A percentile compares a stretch with the other conserved stretches of the same genome.
phyloP scores from a whole-genome alignment of 2,797 vertebrate genomes.

The Pagetopsis macropterus region DNA sequence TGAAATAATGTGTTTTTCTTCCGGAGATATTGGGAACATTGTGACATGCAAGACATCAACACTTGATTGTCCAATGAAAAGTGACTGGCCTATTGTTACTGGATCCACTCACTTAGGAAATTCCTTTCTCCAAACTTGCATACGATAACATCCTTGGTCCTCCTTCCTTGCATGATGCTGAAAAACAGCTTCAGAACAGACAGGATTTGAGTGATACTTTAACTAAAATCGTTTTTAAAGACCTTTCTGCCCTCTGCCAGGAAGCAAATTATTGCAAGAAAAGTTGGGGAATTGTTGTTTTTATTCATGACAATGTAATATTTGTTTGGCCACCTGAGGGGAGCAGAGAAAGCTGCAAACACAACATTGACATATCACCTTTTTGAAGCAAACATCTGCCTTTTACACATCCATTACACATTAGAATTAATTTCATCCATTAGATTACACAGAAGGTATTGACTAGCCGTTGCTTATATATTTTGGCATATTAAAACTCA shows the following conservation, averaged over 20 bases:
- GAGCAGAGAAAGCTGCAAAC: not conserved
- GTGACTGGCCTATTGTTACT: slow-evolving; percentile 48
- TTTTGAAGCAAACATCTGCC: not conserved
- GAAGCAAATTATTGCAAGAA: not conserved
- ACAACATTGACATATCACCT: not conserved
- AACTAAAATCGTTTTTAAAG: not conserved
- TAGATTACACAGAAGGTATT: too few species aligned
- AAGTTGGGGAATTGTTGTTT: not conserved
- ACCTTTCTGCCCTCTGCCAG: not conserved
- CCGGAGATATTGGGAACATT: not conserved
- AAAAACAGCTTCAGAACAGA: not conserved
- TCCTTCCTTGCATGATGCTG: not conserved
- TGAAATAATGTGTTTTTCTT: slow-evolving; percentile 43
- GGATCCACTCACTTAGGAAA: slow-evolving; percentile 60
- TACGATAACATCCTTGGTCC: slow-evolving; percentile 8
- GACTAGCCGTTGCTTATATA: too few species aligned
- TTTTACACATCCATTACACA: not conserved
- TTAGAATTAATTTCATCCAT: too few species aligned
- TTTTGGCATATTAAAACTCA: too few species aligned
- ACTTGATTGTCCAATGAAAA: slow-evolving; percentile 50
- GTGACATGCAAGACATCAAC: slow-evolving; percentile 10
- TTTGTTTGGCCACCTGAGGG: not conserved
- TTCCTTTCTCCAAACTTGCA: slow-evolving; percentile 53
- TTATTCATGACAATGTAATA: not conserved
- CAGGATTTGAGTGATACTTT: not conserved